Base-by-base conservation (phyloP, 2,888 invertebrate species). In the Leucophora obtusa region DNA sequence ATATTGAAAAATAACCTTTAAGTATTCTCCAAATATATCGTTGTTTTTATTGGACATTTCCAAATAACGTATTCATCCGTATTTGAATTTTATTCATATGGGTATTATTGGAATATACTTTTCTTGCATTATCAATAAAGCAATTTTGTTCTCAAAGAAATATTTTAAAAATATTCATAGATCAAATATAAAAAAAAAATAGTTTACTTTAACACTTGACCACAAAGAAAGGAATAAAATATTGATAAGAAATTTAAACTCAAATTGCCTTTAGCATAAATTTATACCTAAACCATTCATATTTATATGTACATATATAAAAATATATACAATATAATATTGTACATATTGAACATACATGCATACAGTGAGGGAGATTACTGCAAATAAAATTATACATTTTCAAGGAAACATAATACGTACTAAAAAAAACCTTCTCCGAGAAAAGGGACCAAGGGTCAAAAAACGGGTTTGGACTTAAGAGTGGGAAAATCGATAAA, bases 191-290 rank as follows among this genome's bases (percentile, higher is more conserved):
- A n/a, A n/a, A n/a, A n/a, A 71, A 72, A 63, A 72, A 60, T 17
- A 50, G 74, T 74, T 77, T 50, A 77, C 63, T 65, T 73, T 70
- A 77, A 66, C 81, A 74, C 77, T 81, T 81, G 81, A 81, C 81
- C 81, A 77, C 72, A 76, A 80, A 33, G 14, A 47, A 53, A 70
- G 50, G 15, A 63, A 56, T 66, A 75, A 33, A 66, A n/a, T n/a
- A n/a, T n/a, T n/a, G n/a, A 47, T 15, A 56, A 62, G 50, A 58
- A 65, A 69, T 77, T 74, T 77, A 70, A 66, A 77, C 71, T 77
- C 73, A 77, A 77, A 77, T 81, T 77, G 70, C 65, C 70, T 74
- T 70, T 58, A 70, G 77, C 77, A 77, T 74, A 72, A 72, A 72
- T 66, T 60, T 73, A 60, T 73, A 33, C 38, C 70, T 47, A 73